These are phyloP conservation scores for Teleopsis dalmanni DNA, from an alignment of 1,140 invertebrate species.

Conservation along the genomic window DNA sequence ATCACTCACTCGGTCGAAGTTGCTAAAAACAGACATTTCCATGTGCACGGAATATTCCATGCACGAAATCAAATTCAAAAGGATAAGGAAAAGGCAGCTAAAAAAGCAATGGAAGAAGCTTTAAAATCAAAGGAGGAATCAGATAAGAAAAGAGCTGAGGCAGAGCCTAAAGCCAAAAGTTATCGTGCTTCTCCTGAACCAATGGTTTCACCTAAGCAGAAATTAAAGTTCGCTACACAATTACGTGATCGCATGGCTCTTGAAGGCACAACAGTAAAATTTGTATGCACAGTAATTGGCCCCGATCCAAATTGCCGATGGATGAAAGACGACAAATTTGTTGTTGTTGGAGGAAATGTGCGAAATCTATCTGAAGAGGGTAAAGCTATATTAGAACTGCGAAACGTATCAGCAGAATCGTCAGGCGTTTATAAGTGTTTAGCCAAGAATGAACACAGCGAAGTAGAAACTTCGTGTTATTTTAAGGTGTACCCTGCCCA, in stretches of 20 bases:
- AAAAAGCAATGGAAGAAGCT: slow-evolving; percentile 31
- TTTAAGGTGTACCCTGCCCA: slow-evolving; percentile 41
- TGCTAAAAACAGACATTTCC: slow-evolving; percentile 35
- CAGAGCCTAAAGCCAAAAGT: slow-evolving; percentile 22
- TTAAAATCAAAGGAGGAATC: slow-evolving; percentile 34
- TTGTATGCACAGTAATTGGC: slow-evolving; percentile 79
- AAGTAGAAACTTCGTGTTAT: slow-evolving; percentile 43
- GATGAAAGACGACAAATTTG: slow-evolving; percentile 66
- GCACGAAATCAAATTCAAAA: slow-evolving; percentile 31
- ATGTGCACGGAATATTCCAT: slow-evolving; percentile 38
- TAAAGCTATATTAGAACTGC: slow-evolving; percentile 35
- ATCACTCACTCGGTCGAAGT: slow-evolving; percentile 38
- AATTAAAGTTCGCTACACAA: slow-evolving; percentile 62
- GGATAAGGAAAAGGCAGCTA: slow-evolving; percentile 31
- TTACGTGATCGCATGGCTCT: slow-evolving; percentile 69
- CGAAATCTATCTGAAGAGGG: slow-evolving; percentile 36
- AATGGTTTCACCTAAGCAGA: slow-evolving; percentile 35
- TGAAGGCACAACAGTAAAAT: slow-evolving; percentile 64
- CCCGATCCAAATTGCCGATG: slow-evolving; percentile 71
- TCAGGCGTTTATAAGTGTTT: slow-evolving; percentile 41
- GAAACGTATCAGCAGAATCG: slow-evolving; percentile 25
- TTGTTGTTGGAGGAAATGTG: slow-evolving; percentile 27
- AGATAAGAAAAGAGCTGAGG: slow-evolving; percentile 31
- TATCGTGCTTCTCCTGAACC: slow-evolving; percentile 31
- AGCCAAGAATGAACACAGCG: slow-evolving; percentile 36